Percentiles rank a stretch among this genome's conserved stretches.
These are phyloP conservation scores for Adrianichthys oophorus DNA, from an alignment of 2,797 vertebrate genomes.

Conservation along the genomic window DNA sequence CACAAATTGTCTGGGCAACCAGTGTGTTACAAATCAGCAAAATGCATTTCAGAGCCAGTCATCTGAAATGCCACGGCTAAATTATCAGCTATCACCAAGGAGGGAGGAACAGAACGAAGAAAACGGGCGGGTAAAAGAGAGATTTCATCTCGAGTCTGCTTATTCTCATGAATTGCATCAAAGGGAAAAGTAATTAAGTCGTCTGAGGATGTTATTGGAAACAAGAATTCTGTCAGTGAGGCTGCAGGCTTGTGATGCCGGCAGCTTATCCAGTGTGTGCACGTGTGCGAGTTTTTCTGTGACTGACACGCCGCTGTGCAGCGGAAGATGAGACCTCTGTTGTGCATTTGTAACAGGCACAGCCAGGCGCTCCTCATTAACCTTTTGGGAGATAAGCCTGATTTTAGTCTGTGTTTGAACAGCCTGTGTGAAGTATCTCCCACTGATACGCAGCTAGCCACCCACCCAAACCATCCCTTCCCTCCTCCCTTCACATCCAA, in stretches of 20 bases:
- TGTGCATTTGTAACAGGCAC: conserved; percentile 66
- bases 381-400: conserved; percentile 82
- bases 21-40: conserved; percentile 27
- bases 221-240: conserved; percentile 75
- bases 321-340: conserved; percentile 71
- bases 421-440: conserved; percentile 76
- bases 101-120: conserved; percentile 30
- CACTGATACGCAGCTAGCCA: conserved; percentile 66
- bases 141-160: conserved; percentile 70
- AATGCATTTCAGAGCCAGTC: conserved; percentile 39
- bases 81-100: conserved; percentile 51
- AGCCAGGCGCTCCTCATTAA: conserved; percentile 80
- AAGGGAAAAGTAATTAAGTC: conserved; percentile 82
- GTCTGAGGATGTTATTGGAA: conserved; percentile 77
- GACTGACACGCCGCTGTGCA: conserved; percentile 44
- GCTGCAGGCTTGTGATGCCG: conserved; percentile 68
- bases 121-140: conserved; percentile 36
- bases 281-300: conserved; percentile 27
- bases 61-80: conserved; percentile 51
- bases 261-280: conserved; percentile 66
- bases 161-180: conserved; percentile 70
- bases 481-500: conserved; percentile 40
- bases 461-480: conserved; percentile 44
- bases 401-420: conserved; percentile 82
- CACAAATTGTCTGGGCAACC: background rate